Base-by-base conservation (phyloP, 2,797 vertebrate species). In the Peromyscus melanophrys region DNA sequence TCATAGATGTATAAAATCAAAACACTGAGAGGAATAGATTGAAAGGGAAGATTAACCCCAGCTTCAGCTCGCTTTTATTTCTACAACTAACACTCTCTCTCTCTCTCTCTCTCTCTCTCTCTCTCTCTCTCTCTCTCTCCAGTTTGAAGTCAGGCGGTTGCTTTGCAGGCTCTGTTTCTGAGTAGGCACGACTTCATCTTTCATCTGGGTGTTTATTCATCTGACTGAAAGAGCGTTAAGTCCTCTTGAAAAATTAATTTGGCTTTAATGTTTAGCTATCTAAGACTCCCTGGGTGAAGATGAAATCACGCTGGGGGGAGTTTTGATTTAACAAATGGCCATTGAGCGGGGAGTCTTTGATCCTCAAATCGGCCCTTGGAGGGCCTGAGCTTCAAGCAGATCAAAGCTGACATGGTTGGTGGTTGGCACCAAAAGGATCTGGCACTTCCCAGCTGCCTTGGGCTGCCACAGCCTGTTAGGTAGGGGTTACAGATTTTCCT, bases 191-290 rank as follows among this genome's bases (percentile, higher is more conserved):
- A 49, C 34, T 78, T 83, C 27, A 82, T 91, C 93, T 98, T 98
- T 96, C 46, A 95, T 96, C 97, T 92, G 77, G 82, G 27, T 97
- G 63, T 90, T 96, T 96, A 95, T 86, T 97, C 94, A 96, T 96
- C 88, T 97, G 88, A 78, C 80, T 76, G n/a, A 80, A 97, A 93
- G 59, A 96, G 97, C 94, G 98, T 98, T 96, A 93, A 94, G 52
- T 96, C 78, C 52, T 92, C 96, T 96, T 97, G 52, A 87, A 98
- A 98, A 98, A 95, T 97, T 97, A 87, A 98, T 98, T 98, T 97
- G 27, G 82, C 86, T 97, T 98, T 98, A 97, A 77, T 87, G 37
- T 90, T 89, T 97, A 57, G 4, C 94, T 97, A 95, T 97, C 94
- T 97, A 73, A 96, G 90, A 63, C 73, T 81, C 95, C 95, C 76